Percentiles rank a stretch among this genome's conserved stretches.
These are phyloP conservation scores for Conistra vaccinii DNA, from an alignment of 2,888 invertebrate species.

Conservation along the genomic window DNA sequence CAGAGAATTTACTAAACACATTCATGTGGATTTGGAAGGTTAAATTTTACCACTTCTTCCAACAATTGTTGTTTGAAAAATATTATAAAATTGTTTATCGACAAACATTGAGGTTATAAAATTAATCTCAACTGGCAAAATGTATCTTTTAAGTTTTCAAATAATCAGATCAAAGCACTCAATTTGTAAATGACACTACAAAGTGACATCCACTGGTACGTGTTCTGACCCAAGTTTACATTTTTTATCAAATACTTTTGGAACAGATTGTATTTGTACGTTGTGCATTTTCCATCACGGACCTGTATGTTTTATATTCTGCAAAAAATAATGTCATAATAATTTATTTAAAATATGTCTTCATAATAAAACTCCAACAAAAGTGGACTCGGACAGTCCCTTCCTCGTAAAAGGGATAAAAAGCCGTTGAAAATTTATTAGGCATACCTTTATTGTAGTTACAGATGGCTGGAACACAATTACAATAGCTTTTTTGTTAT, in stretches of 20 bases:
- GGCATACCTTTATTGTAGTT: slow-evolving; percentile 50
- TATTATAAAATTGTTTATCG: too few species aligned
- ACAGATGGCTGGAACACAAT: slow-evolving; percentile 51
- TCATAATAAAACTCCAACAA: slow-evolving; percentile 9
- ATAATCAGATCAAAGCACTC: too few species aligned
- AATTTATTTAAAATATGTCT: slow-evolving; percentile 5
- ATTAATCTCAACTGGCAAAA: not conserved
- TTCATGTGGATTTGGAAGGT: not conserved
- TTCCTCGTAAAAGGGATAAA: slow-evolving; percentile 36
- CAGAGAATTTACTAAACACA: not conserved
- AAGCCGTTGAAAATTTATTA: slow-evolving; percentile 54
- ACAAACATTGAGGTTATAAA: not conserved
- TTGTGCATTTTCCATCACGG: not conserved
- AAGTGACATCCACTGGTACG: not conserved
- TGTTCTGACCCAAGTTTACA: not conserved
- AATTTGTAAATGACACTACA: too few species aligned
- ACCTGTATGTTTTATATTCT: not conserved
- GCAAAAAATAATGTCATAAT: too few species aligned
- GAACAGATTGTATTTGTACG: not conserved
- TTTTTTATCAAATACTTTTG: not conserved
- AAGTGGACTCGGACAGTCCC: slow-evolving; percentile 14
- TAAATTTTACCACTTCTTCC: not conserved
- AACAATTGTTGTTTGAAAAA: not conserved
- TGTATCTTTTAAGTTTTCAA: not conserved
- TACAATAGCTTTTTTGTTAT: slow-evolving; percentile 23